These are phyloP conservation scores for Chymomyza procnemis DNA, from an alignment of 2,888 invertebrate species.

Conservation along the genomic window DNA sequence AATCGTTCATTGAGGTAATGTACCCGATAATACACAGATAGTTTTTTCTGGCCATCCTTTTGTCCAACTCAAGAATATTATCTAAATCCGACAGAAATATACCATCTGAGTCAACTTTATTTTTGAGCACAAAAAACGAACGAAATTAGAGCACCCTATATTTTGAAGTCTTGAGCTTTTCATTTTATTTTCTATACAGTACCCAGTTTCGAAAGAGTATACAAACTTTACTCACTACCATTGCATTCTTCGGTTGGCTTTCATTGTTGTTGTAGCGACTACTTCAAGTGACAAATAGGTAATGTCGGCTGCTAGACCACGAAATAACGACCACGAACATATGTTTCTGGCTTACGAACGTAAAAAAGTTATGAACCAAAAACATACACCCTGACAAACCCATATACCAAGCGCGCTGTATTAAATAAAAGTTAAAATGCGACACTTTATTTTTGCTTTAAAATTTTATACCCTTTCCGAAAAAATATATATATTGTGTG, in stretches of 20 bases:
- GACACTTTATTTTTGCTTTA: slow-evolving; percentile 54
- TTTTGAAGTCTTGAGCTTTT: no score
- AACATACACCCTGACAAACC: slow-evolving; percentile 8
- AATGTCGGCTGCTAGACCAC: slow-evolving; percentile 59
- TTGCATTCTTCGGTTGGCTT: background rate
- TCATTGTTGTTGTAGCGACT: slow-evolving; percentile 42
- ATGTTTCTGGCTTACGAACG: slow-evolving; percentile 64
- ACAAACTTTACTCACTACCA: background rate
- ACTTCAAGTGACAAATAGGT: slow-evolving; percentile 72
- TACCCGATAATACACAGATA: no score
- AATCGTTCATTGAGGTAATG: no score
- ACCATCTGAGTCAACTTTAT: no score
- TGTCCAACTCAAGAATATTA: no score
- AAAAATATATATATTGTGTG: no score
- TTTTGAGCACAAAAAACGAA: no score
- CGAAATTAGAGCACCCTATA: no score
- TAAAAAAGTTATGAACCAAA: background rate
- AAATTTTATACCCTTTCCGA: slow-evolving; percentile 52
- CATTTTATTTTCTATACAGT: no score
- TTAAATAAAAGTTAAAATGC: slow-evolving; percentile 2
- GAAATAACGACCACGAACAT: slow-evolving; percentile 75
- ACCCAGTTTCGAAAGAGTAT: background rate
- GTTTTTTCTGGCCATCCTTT: no score
- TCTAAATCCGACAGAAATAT: no score
- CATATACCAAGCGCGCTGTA: background rate